Evolutionary conservation across 35 echinoderm and acorn worm species (phyloP), one percentile per base, ranked within the genome.

Genomic region (Ptychodera flava): DNA sequence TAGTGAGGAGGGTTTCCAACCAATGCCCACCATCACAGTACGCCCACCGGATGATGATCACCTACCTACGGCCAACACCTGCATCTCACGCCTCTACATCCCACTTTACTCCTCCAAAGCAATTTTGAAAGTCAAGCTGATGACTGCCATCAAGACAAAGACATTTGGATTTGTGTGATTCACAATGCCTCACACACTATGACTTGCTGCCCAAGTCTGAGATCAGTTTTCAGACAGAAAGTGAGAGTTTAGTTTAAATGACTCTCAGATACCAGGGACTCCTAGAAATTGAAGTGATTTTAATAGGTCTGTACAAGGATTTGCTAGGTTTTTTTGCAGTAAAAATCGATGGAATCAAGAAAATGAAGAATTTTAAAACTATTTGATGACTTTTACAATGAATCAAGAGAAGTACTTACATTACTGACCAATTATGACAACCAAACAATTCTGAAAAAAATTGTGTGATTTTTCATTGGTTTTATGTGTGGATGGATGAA

Each of bases 101-200:
- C 96, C 96, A 16, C 90, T 99, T 2, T 99, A 99, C 82, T 94
- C 92, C 88, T 94, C 92, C 77, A 99, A 99, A 78, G 84, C 90
- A 52, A 99, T 99, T 35, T 83, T 99, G 6, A 94, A 92, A 45
- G 94, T 92, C 79, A 99, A 99, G 80, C 85, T 99, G 12, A 38
- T 99, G 29, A 77, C 94, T 16, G 96, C 96, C 0, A 99, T 99
- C 77, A 99, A 99, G 85, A 99, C 96, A 31, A 99, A 99, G 81
- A 92, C 93, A 29, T 99, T 99, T 81, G 96, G 95, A n/a, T 97
- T 97, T 88, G 92, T 97, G 1, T 97, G 90, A 92, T n/a, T n/a
- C n/a, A n/a, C n/a, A n/a, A n/a, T n/a, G n/a, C n/a, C n/a, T n/a
- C n/a, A n/a, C n/a, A n/a, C n/a, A n/a, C n/a, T n/a, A n/a, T n/a